Evolutionary conservation across 1,140 invertebrate genomes (phyloP).

Genomic region (Drosophila repleta): DNA sequence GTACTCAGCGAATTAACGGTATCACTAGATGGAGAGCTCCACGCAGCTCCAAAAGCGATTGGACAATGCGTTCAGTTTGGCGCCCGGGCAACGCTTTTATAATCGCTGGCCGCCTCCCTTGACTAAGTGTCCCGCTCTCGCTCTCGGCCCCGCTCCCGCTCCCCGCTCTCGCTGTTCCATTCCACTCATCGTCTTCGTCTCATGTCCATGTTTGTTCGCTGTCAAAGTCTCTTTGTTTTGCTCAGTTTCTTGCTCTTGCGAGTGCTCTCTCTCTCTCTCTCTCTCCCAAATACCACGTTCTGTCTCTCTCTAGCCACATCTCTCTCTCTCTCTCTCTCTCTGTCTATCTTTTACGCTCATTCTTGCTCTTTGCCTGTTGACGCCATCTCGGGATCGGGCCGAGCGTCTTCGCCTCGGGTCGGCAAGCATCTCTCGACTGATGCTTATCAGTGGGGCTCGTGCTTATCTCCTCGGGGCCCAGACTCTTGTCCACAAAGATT

Average conservation of each 20-base stretch:
- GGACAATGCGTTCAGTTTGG: constrained; percentile 76
- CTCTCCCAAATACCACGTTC: constrained; percentile 2
- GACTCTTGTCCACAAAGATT: constrained; percentile 27
- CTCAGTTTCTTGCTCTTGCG: neutral
- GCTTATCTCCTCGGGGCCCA: constrained; percentile 35
- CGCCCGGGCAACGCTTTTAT: constrained; percentile 64
- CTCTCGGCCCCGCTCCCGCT: constrained; percentile 1
- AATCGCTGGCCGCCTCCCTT: constrained; percentile 46
- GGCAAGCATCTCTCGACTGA: constrained; percentile 5
- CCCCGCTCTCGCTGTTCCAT: neutral
- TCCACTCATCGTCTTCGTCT: constrained; percentile 7
- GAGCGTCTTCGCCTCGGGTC: constrained; percentile 10
- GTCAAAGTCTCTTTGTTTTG: constrained; percentile 38
- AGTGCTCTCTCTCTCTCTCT: neutral
- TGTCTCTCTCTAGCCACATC: neutral
- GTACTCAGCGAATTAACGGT: constrained; percentile 47
- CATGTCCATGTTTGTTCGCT: constrained; percentile 25
- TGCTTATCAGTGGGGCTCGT: constrained; percentile 37
- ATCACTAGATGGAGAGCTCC: constrained; percentile 77
- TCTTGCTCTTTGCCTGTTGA: constrained; percentile 1
- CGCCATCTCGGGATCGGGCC: constrained; percentile 30
- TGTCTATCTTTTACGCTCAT: neutral
- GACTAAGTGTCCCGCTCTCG: constrained; percentile 7
- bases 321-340: constrained; percentile 2
- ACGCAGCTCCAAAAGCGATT: constrained; percentile 79